Evolutionary conservation across 2,888 invertebrate species (phyloP), one percentile per base, ranked within the genome.

Genomic region (Yponomeuta evonymella): DNA sequence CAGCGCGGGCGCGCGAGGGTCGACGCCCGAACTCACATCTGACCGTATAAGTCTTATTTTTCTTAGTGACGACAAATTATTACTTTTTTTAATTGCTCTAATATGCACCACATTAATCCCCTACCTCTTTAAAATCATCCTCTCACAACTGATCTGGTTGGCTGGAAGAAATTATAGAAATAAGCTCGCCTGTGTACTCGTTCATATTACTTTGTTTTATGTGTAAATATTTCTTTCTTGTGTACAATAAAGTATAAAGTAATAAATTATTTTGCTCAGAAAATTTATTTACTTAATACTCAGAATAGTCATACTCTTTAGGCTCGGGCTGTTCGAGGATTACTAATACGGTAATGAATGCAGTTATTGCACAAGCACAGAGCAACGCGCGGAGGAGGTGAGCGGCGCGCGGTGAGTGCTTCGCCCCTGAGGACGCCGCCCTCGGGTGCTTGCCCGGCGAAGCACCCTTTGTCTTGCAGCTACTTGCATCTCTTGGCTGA

Each of bases 371-470:
- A 58, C 51, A 58, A 58, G 51, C 51, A 58, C 51, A 23, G n/a
- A 29, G n/a, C n/a, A 64, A 23, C 12, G 64, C 29, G 64, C 10
- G 64, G 15, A 58, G 51, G 51, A 58, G 64, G 64, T 64, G 64
- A 9, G 33, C 4, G 30, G 43, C 67, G 30, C 78, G 77, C 75
- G 76, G 77, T 82, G 84, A 83, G 88, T 82, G 84, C 86, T 85
- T 83, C 79, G 83, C 79, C 83, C 88, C 81, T 75, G 77, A 82
- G 86, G 86, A 84, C 83, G 81, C 77, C 78, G 85, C 80, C 78
- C 81, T 76, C 79, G 76, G 84, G 86, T 87, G 78, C 81, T 81
- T 85, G 87, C 78, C 86, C 87, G 79, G 76, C 74, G 80, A 80
- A 85, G 83, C 81, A 83, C 81, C 82, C 85, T 86, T 88, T 89